Conservation (phyloP, 2,888 invertebrate species). For the Drosophila anomalipes region DNA sequence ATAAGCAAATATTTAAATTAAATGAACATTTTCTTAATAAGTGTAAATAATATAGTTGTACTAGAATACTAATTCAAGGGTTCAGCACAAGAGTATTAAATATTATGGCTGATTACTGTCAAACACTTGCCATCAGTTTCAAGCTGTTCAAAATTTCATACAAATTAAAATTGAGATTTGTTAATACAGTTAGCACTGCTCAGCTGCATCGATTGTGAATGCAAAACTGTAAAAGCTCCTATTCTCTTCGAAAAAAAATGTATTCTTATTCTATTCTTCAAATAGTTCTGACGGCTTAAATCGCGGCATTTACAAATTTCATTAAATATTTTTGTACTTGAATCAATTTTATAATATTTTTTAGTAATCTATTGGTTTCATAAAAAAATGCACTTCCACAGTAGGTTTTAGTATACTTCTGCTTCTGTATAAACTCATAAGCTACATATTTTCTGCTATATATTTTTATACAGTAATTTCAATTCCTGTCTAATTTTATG, state of each 20-base stretch:
- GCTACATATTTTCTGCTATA: neutral
- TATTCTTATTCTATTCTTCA: neutral
- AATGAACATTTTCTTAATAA: neutral
- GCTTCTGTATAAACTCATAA: neutral
- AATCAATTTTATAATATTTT: neutral
- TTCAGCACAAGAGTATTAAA: neutral
- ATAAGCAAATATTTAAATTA: neutral
- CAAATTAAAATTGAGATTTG: neutral
- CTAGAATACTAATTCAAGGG: neutral
- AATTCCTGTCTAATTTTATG: neutral
- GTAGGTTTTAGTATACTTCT: neutral
- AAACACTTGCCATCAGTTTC: neutral
- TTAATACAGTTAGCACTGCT: too few relatives aligned
- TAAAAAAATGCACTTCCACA: neutral
- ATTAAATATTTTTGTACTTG: too few relatives aligned
- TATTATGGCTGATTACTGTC: neutral
- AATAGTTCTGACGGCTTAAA: neutral
- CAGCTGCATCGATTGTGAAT: neutral
- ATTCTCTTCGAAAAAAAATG: neutral
- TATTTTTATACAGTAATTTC: neutral
- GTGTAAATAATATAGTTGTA: neutral
- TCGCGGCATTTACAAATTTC: too few relatives aligned
- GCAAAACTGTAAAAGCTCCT: neutral
- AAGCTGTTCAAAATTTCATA: neutral
- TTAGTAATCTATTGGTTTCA: neutral